Evolutionary conservation across 2,113 vertebrate genomes (phyloP).

Genomic region (Solea senegalensis): DNA sequence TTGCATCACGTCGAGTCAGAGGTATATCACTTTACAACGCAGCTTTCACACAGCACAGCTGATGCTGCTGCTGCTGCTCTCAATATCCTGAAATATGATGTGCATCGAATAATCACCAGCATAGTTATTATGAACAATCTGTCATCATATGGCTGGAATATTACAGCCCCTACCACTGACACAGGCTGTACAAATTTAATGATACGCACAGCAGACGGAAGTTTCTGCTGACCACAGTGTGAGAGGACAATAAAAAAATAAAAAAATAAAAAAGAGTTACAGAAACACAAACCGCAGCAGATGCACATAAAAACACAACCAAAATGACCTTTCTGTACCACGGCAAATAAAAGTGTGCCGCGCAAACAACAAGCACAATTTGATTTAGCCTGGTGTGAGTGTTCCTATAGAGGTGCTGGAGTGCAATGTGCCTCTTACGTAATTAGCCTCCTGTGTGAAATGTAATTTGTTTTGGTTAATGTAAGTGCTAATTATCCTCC

Average conservation of each 20-base stretch:
- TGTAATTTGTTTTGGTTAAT: constrained; percentile 62
- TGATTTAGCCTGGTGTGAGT: constrained; percentile 7
- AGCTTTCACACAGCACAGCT: constrained; percentile 2
- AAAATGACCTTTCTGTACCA: background rate
- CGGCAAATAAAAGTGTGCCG: constrained; percentile 2
- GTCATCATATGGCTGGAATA: background rate
- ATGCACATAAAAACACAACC: constrained; percentile 7
- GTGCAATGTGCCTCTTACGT: constrained; percentile 25
- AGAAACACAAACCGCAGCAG: background rate
- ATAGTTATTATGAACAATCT: constrained; percentile 7
- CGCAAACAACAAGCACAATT: background rate
- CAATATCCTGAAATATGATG: constrained; percentile 9
- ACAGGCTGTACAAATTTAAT: constrained; percentile 12
- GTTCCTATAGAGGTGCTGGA: constrained; percentile 21
- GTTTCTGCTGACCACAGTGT: background rate
- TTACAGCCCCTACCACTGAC: background rate
- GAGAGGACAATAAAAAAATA: background rate
- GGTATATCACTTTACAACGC: background rate
- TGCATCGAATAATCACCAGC: constrained; percentile 5
- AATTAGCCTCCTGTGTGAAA: constrained; percentile 57
- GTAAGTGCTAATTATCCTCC: constrained; percentile 38
- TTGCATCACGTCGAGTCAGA: background rate
- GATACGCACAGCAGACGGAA: background rate
- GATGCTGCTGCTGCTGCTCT: background rate
- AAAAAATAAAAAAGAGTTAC: background rate